These are phyloP conservation scores for Mionectes macconnelli DNA, from an alignment of 2,113 vertebrate species.

Conservation along the genomic window DNA sequence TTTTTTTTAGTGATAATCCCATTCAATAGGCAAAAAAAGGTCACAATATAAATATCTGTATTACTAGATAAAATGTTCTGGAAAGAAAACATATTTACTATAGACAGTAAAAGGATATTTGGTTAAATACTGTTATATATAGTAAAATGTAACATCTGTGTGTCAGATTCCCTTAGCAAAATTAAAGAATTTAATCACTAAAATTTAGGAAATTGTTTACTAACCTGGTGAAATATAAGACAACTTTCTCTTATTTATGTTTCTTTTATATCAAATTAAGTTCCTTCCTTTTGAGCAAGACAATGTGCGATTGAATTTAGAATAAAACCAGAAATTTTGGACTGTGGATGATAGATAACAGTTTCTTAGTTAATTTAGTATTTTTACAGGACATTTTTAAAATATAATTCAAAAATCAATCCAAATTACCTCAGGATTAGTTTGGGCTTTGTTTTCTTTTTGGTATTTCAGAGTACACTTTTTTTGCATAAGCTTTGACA, in stretches of 20 bases:
- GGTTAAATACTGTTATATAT: background rate
- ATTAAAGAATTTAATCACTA: background rate
- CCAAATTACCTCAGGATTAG: background rate
- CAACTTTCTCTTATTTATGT: background rate
- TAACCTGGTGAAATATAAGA: background rate
- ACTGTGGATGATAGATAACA: background rate
- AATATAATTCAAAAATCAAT: background rate
- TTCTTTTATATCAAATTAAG: background rate
- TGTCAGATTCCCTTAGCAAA: background rate
- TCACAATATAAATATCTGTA: background rate
- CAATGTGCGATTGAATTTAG: background rate
- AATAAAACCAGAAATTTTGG: background rate
- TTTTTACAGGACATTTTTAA: background rate
- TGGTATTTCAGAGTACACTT: background rate
- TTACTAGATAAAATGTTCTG: background rate
- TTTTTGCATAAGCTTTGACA: background rate
- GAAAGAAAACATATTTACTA: rapidly evolving
- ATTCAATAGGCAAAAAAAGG: background rate
- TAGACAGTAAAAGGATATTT: background rate
- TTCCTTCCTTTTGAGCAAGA: background rate
- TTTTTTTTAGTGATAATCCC: background rate
- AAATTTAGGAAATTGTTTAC: background rate
- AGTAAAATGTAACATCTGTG: background rate
- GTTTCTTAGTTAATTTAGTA: background rate
- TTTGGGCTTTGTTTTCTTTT: background rate